Percentiles rank a stretch among this genome's conserved stretches.
Conservation (phyloP, 2,888 invertebrate genomes). For the Zootermopsis nevadensis region DNA sequence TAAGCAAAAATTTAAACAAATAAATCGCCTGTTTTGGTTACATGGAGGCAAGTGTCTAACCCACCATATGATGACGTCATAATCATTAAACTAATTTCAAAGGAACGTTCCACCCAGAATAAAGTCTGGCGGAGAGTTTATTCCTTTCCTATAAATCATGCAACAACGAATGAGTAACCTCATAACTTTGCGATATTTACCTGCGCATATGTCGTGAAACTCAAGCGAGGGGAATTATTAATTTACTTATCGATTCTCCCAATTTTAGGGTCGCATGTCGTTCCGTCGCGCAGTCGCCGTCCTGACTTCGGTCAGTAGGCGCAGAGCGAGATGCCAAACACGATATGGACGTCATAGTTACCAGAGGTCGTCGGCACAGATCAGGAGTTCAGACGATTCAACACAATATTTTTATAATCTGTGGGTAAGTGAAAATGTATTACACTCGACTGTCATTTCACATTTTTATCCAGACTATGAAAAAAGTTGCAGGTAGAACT, state of each 20-base stretch:
- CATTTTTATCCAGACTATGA: no score
- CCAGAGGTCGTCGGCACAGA: not conserved
- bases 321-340: conserved; percentile 5
- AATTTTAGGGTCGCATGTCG: conserved; percentile 15
- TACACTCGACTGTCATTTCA: not conserved
- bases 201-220: not conserved
- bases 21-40: no score
- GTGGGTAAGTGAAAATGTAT: not conserved
- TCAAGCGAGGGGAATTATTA: not conserved
- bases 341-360: conserved; percentile 10
- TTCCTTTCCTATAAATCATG: not conserved
- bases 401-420: no score
- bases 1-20: no score
- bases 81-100: no score
- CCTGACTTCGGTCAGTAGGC: not conserved
- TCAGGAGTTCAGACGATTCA: not conserved
- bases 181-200: not conserved
- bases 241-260: conserved; percentile 13
- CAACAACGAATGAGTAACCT: not conserved
- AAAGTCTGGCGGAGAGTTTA: not conserved
- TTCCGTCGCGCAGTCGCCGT: conserved; percentile 1
- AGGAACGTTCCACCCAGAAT: not conserved
- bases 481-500: no score
- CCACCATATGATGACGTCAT: no score
- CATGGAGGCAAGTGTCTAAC: no score